phyloP scores from a whole-genome alignment of 2,888 invertebrate species.

The Diachrysia chrysitis region DNA sequence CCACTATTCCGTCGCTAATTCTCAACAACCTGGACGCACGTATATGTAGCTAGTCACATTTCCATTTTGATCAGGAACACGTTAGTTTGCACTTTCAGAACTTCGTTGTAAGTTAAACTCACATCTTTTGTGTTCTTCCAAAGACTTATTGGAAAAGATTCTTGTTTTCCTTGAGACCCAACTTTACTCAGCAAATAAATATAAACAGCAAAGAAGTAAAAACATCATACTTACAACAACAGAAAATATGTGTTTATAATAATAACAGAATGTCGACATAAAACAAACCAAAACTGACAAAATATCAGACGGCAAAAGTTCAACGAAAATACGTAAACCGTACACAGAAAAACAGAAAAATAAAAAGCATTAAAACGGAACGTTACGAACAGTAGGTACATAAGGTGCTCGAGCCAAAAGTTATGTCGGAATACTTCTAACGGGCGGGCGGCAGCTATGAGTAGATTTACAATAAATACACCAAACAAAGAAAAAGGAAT shows the following conservation, averaged over 20 bases:
- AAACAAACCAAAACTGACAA: slow-evolving; percentile 7
- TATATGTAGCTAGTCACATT: slow-evolving; percentile 32
- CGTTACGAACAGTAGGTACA: slow-evolving; percentile 62
- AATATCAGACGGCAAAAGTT: slow-evolving; percentile 28
- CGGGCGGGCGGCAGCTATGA: slow-evolving; percentile 83
- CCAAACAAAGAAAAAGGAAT: slow-evolving; percentile 89
- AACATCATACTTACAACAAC: background rate
- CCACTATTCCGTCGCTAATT: slow-evolving; percentile 69
- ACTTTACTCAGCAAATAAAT: background rate
- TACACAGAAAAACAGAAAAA: slow-evolving; percentile 49
- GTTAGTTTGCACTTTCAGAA: slow-evolving; percentile 16
- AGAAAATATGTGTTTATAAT: background rate
- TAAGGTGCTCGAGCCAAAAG: slow-evolving; percentile 80
- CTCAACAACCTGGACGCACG: slow-evolving; percentile 51
- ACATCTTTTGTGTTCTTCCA: slow-evolving; percentile 8
- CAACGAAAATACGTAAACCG: slow-evolving; percentile 17
- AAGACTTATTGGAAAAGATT: slow-evolving; percentile 4
- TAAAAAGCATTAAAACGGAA: slow-evolving; percentile 60
- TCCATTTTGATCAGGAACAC: slow-evolving; percentile 40
- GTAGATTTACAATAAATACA: slow-evolving; percentile 89
- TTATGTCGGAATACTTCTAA: slow-evolving; percentile 88
- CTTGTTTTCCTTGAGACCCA: background rate
- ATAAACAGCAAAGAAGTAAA: no score
- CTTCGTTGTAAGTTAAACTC: slow-evolving; percentile 6
- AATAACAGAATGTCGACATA: background rate